Conservation (phyloP, 2,113 vertebrate genomes). For the Embiotoca jacksoni region DNA sequence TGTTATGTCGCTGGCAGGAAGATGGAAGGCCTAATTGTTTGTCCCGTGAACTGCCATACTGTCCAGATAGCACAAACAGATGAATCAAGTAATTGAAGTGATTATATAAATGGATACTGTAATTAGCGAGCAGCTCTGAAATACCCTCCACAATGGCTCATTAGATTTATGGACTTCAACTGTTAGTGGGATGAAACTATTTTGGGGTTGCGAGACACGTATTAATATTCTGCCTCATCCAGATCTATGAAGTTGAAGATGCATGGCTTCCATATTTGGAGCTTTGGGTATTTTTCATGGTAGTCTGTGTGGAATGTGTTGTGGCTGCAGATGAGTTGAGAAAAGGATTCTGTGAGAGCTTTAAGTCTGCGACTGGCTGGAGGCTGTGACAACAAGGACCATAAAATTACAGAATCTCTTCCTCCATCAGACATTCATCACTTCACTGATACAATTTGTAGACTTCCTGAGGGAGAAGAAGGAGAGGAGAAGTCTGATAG, state of each 20-base stretch:
- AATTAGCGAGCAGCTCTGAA: neutral
- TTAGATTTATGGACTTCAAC: constrained; percentile 57
- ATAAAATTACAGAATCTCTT: neutral
- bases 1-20: neutral
- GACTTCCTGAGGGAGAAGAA: neutral
- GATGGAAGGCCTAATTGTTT: neutral
- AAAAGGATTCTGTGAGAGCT: neutral
- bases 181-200: constrained; percentile 45
- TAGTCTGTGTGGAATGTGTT: constrained; percentile 18
- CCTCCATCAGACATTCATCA: neutral
- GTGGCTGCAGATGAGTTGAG: neutral
- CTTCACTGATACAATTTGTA: neutral
- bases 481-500: neutral
- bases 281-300: constrained; percentile 30
- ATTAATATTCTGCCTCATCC: constrained; percentile 52
- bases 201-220: constrained; percentile 29
- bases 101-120: neutral
- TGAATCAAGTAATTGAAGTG: neutral
- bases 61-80: neutral
- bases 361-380: neutral
- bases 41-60: no score
- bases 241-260: constrained; percentile 45
- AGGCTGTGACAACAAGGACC: neutral
- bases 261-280: constrained; percentile 42
- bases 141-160: neutral